Base-by-base conservation (phyloP, 2,113 vertebrate genomes). In the Gymnorhina tibicen region DNA sequence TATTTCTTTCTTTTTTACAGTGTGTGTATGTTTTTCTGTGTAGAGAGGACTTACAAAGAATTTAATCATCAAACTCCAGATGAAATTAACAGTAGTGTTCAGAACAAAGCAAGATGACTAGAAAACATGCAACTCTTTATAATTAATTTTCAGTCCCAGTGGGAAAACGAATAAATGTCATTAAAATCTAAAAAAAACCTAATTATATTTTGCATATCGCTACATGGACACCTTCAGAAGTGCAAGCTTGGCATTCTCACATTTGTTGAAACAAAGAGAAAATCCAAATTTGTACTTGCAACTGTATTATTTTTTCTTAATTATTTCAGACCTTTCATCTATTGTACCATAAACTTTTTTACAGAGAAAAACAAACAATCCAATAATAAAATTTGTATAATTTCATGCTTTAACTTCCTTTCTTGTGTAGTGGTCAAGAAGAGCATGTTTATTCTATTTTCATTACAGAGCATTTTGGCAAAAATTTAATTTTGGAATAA, bases 401-500 rank as follows among this genome's bases (percentile, higher is more conserved):
- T 94, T 88, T 84, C 59, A 81, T 89, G 9, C 23, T 95, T 89
- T 75, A 58, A 81, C 91, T 92, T 94, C 72, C 64, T 81, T 86
- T 81, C 53, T 78, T 89, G 28, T 95, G 56, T 86, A 95, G 80
- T 88, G 72, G 79, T 87, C 22, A 60, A 94, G 75, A 87, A 37
- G 5, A 73, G 7, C 55, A 53, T 62, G 19, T 74, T 96, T 85
- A 46, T 91, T 83, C 67, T 69, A 9, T 89, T 93, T 93, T 84
- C 28, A 64, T 70, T 86, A 21, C 27, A 86, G 56, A 78, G 2
- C 7, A 17, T 53, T 93, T 89, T 93, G 93, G 60, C 87, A 89
- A 89, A 86, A 80, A 24, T 16, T 53, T 72, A 53, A 59, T 69
- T 81, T 64, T 94, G 28, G 39, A 89, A 58, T 78, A 56, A 62